These are phyloP conservation scores for Stichopus chloronotus DNA, from an alignment of 35 echinoderm and acorn worm genomes.

Conservation along the genomic window DNA sequence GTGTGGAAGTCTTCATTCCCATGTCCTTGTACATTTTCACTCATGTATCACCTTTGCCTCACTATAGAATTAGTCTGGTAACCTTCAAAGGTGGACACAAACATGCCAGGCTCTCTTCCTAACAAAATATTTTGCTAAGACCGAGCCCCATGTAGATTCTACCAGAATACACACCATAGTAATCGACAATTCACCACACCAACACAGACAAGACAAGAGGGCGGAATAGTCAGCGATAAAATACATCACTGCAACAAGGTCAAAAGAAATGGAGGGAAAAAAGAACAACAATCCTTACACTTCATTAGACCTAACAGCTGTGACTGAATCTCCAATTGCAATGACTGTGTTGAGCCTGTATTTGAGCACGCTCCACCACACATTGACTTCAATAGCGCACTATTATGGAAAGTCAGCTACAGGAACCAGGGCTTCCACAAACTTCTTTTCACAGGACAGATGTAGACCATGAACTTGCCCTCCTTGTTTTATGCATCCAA, in stretches of 20 bases:
- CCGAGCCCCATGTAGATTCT: neutral
- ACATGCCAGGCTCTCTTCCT: neutral
- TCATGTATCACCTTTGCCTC: constrained; percentile 7
- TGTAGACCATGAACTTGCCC: constrained; percentile 36
- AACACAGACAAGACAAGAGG: neutral
- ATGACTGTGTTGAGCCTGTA: neutral
- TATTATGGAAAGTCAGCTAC: neutral
- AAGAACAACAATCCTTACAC: constrained; percentile 30
- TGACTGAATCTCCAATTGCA: neutral
- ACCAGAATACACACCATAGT: neutral
- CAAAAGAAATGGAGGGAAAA: neutral
- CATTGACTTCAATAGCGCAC: constrained; percentile 17
- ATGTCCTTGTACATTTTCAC: constrained; percentile 29
- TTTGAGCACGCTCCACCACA: constrained; percentile 15
- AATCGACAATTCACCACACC: constrained; percentile 14
- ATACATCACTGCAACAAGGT: constrained; percentile 13
- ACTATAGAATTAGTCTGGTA: neutral
- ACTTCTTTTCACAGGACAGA: neutral
- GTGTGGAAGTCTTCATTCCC: constrained; percentile 10
- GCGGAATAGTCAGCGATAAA: neutral
- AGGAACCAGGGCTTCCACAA: constrained; percentile 1
- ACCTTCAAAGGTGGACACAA: neutral
- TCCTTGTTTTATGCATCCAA: constrained; percentile 8
- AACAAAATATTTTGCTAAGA: neutral
- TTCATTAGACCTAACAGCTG: constrained; percentile 43